Percentiles rank a stretch among this genome's conserved stretches.
These are phyloP conservation scores for Holocentrus rufus DNA, from an alignment of 2,797 vertebrate species.

Conservation along the genomic window DNA sequence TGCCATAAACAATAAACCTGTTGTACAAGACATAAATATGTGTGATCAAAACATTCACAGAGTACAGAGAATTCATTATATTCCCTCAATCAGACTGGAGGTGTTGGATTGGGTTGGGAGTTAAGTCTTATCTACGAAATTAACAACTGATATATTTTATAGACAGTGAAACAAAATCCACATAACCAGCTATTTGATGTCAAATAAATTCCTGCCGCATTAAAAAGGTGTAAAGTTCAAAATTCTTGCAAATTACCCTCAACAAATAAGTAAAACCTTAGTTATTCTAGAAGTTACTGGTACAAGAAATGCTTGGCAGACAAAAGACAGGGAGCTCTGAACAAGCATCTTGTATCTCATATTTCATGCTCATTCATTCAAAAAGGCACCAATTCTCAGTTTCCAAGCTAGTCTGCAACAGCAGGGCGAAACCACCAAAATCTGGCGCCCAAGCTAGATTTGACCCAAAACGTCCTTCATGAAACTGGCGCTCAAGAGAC, in stretches of 20 bases:
- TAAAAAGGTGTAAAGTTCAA: not conserved
- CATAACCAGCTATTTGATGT: not conserved
- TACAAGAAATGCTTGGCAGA: slow-evolving; percentile 10
- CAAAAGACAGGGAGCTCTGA: slow-evolving; percentile 8
- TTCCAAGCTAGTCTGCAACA: not conserved
- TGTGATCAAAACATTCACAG: slow-evolving; percentile 28
- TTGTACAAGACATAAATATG: slow-evolving; percentile 14
- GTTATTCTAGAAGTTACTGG: not conserved
- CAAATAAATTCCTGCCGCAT: no score
- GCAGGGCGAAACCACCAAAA: not conserved
- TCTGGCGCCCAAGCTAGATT: not conserved
- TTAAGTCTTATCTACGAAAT: slow-evolving; percentile 28
- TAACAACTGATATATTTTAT: slow-evolving; percentile 32
- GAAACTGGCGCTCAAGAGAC: slow-evolving; percentile 5
- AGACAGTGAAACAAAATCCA: slow-evolving; percentile 17
- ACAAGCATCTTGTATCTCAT: not conserved
- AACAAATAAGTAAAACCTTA: no score
- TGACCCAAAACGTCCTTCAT: slow-evolving; percentile 5
- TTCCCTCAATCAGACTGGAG: slow-evolving; percentile 1
- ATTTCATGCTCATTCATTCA: not conserved
- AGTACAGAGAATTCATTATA: not conserved
- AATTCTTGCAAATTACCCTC: not conserved
- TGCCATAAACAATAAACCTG: slow-evolving; percentile 15
- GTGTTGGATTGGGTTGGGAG: slow-evolving; percentile 14
- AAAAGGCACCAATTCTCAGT: not conserved